Percentiles rank a stretch among this genome's conserved stretches.
phyloP scores from a whole-genome alignment of 2,888 invertebrate genomes.

The Orgyia antiqua region DNA sequence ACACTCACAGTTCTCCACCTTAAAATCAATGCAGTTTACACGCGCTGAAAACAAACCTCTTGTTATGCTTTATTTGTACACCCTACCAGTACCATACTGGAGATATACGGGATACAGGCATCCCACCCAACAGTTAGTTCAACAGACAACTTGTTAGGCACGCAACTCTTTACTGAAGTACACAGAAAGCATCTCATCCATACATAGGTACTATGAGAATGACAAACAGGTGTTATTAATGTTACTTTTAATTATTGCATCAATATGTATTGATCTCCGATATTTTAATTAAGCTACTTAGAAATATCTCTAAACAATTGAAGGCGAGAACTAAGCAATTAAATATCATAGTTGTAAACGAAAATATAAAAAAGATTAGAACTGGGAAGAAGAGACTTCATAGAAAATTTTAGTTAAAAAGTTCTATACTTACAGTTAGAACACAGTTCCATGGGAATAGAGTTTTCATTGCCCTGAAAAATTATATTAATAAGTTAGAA shows the following conservation, averaged over 20 bases:
- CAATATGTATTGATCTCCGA: too few species aligned
- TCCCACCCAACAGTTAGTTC: slow-evolving; percentile 6
- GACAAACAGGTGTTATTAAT: slow-evolving; percentile 12
- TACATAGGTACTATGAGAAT: slow-evolving; percentile 16
- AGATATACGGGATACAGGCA: slow-evolving; percentile 8
- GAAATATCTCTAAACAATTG: slow-evolving; percentile 36
- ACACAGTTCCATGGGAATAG: slow-evolving; percentile 97
- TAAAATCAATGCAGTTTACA: slow-evolving; percentile 80
- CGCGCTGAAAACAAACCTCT: slow-evolving; percentile 78
- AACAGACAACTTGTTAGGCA: slow-evolving; percentile 24
- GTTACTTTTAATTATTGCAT: too few species aligned
- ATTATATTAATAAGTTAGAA: slow-evolving; percentile 4
- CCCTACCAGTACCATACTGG: slow-evolving; percentile 35
- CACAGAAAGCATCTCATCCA: slow-evolving; percentile 33
- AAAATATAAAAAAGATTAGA: slow-evolving; percentile 28
- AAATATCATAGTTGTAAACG: slow-evolving; percentile 32
- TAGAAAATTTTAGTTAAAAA: slow-evolving; percentile 4
- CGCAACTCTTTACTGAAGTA: slow-evolving; percentile 22
- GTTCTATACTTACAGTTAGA: slow-evolving; percentile 90
- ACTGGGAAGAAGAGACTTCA: slow-evolving; percentile 22
- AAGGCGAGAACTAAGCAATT: slow-evolving; percentile 45
- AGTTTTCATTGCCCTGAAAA: slow-evolving; percentile 96
- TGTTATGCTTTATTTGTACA: slow-evolving; percentile 64
- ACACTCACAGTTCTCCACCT: slow-evolving; percentile 80
- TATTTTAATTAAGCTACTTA: slow-evolving; percentile 31